A percentile compares a stretch with the other conserved stretches of the same genome.
These are phyloP conservation scores for Anas platyrhynchos DNA, from an alignment of 2,113 vertebrate genomes.

Conservation along the genomic window DNA sequence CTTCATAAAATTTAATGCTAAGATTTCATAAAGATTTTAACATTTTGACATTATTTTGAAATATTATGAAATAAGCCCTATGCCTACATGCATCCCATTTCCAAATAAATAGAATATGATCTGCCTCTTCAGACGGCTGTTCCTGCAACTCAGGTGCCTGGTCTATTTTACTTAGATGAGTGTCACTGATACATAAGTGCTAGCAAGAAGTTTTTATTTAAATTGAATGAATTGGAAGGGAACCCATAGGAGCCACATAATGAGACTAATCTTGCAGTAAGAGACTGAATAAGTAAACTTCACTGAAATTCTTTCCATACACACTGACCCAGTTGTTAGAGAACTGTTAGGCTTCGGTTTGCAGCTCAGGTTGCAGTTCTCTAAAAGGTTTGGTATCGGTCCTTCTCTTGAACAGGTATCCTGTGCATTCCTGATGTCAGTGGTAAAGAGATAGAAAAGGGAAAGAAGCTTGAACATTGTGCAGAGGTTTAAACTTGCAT, in stretches of 20 bases:
- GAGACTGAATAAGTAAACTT: constrained; percentile 21
- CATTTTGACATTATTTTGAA: constrained; percentile 72
- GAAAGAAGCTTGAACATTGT: neutral
- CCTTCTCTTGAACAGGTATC: neutral
- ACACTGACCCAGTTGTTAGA: constrained; percentile 6
- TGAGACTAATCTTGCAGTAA: neutral
- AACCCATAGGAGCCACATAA: constrained; percentile 10
- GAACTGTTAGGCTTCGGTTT: neutral
- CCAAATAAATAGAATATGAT: constrained; percentile 30
- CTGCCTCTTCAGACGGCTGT: constrained; percentile 29
- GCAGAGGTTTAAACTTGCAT: neutral
- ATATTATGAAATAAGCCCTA: constrained; percentile 63
- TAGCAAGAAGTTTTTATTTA: constrained; percentile 35
- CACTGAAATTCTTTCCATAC: neutral
- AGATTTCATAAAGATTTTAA: constrained; percentile 71
- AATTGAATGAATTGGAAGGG: constrained; percentile 5
- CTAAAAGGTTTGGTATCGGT: neutral
- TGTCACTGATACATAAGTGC: neutral
- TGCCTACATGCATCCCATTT: constrained; percentile 50
- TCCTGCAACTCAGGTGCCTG: neutral
- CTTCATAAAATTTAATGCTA: constrained; percentile 72
- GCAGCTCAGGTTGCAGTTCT: neutral
- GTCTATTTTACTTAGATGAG: constrained; percentile 49
- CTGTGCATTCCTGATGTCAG: neutral
- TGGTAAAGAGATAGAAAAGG: neutral